Conservation (phyloP, 2,113 vertebrate genomes). For the Columba livia region DNA sequence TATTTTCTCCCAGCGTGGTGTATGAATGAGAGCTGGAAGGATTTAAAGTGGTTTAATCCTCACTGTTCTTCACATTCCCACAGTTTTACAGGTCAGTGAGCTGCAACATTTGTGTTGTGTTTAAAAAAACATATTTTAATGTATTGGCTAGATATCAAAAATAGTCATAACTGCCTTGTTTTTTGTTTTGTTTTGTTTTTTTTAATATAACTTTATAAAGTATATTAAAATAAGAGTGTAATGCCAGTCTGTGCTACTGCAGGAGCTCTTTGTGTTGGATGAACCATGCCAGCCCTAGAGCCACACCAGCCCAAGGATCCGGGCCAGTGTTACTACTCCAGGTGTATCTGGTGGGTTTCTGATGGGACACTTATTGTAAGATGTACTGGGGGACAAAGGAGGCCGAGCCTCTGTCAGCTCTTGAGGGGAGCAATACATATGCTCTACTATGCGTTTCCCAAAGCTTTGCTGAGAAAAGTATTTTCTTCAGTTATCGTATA, state of each 20-base stretch:
- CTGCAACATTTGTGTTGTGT: constrained; percentile 35
- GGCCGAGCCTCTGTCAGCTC: not conserved
- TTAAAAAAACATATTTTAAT: constrained; percentile 39
- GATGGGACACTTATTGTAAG: not conserved
- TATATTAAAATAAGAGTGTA: not conserved
- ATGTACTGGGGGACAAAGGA: not conserved
- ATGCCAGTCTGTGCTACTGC: not conserved
- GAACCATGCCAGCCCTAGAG: not conserved
- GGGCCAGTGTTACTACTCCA: not conserved
- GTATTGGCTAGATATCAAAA: not conserved
- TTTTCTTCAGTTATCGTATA: not conserved
- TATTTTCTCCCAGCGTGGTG: not conserved
- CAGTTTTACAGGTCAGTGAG: constrained; percentile 36
- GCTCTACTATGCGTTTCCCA: not conserved
- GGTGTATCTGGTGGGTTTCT: not conserved
- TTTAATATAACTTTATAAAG: not conserved
- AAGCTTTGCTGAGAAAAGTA: not conserved
- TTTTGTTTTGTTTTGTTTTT: too few species aligned
- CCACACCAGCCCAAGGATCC: not conserved
- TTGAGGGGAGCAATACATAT: not conserved
- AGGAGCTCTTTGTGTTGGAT: not conserved
- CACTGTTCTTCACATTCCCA: constrained; percentile 18
- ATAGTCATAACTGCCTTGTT: not conserved
- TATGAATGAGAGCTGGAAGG: not conserved
- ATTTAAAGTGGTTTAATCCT: constrained; percentile 39